Evolutionary conservation across 2,797 vertebrate species (phyloP), one percentile per base, ranked within the genome.

Genomic region (Natrix natrix): DNA sequence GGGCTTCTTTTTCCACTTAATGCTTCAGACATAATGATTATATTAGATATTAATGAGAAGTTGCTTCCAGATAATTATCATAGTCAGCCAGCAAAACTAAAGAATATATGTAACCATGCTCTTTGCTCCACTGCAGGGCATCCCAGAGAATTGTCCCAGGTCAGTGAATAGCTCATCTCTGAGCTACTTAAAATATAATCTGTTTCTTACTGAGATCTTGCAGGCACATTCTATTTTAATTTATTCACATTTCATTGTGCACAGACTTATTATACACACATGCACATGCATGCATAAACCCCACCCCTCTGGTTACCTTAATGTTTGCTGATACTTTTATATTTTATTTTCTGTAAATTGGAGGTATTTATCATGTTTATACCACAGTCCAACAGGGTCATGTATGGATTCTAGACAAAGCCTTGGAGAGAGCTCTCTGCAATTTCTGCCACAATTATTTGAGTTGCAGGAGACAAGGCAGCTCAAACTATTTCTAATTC

Each of bases 91-190:
- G 63, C 11, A 2, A 66, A 74, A 63, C 94, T 94, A 92, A 74
- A 94, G 43, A 95, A 92, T 93, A 55, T 60, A 57, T 66, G 26
- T 26, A 26, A 60, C 95, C 95, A 91, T 95, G 16, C 88, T 59
- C 94, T 43, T 26, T 26, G 28, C 94, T 96, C 55, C 1, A 8
- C 57, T 93, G 93, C 94, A 93, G 48, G 92, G 89, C 78, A 57
- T 94, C 94, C 88, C 88, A 24, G 1, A 92, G 63, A 90, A 93
- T 69, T 60, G 12, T 87, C 54, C 60, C 90, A 16, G 57, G 69
- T 90, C 59, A 86, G n/a, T 43, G 13, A 56, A 32, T 37, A 24
- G n/a, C 5, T 12, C n/a, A 83, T 43, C 20, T 83, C 74, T 12
- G 74, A 43, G 20, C 74, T 43, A 83, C 20, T 43, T 83, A 83